These are phyloP conservation scores for Lasioglossum pauxillum DNA, from an alignment of 2,888 invertebrate genomes.

Conservation along the genomic window DNA sequence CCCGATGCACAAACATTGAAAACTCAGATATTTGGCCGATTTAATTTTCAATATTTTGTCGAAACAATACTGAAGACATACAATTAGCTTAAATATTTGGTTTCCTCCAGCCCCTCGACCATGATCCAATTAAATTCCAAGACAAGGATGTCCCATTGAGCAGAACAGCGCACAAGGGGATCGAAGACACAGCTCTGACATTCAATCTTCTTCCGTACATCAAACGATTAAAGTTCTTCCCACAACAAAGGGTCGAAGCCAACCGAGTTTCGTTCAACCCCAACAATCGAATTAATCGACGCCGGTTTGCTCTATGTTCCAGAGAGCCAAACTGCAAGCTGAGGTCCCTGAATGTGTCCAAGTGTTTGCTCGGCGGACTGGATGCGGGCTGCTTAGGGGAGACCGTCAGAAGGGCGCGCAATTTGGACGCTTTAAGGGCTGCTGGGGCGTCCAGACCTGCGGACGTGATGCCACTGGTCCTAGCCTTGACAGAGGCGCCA, in stretches of 20 bases:
- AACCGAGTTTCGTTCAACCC: background rate
- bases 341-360: constrained; percentile 86
- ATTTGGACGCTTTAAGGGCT: constrained; percentile 86
- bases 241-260: background rate
- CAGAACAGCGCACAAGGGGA: background rate
- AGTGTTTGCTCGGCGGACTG: constrained; percentile 86
- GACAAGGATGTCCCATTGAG: too few species aligned
- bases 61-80: background rate
- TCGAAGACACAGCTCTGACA: background rate
- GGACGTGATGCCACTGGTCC: constrained; percentile 86
- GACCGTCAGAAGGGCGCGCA: constrained; percentile 85
- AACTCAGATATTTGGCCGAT: background rate
- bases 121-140: background rate
- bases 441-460: constrained; percentile 86
- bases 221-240: background rate
- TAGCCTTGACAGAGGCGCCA: constrained; percentile 86
- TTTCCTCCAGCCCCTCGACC: background rate
- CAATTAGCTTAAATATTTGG: background rate
- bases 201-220: background rate
- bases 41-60: background rate
- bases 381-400: constrained; percentile 86
- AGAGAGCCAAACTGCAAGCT: constrained; percentile 85
- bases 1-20: background rate
- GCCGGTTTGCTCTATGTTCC: constrained; percentile 52
- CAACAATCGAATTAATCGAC: constrained; percentile 45